A percentile compares a stretch with the other conserved stretches of the same genome.
Conservation (phyloP, 2,113 vertebrate genomes). For the Rana temporaria region DNA sequence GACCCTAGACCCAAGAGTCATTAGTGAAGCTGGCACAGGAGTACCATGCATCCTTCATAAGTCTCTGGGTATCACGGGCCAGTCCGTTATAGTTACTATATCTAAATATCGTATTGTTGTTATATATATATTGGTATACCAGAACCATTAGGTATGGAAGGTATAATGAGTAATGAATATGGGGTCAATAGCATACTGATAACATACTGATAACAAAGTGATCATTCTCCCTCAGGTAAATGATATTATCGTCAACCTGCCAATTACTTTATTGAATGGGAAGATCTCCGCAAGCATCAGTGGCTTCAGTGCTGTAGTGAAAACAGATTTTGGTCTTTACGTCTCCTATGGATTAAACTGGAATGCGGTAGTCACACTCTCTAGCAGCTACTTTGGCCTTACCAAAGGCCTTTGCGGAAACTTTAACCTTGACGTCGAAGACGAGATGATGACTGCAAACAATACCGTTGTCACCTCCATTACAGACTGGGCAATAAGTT, state of each 20-base stretch:
- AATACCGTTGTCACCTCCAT: background rate
- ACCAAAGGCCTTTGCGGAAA: constrained; percentile 60
- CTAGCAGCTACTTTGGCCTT: background rate
- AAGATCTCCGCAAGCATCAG: constrained; percentile 68
- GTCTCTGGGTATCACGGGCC: too few relatives aligned
- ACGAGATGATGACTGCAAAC: constrained; percentile 28
- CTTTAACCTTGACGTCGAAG: constrained; percentile 45
- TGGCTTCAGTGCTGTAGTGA: constrained; percentile 64
- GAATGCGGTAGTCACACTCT: constrained; percentile 67
- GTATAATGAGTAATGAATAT: too few relatives aligned
- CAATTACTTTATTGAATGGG: constrained; percentile 63
- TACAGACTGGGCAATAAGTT: constrained; percentile 48
- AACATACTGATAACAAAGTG: too few relatives aligned
- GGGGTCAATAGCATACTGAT: too few relatives aligned
- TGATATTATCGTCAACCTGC: constrained; percentile 67
- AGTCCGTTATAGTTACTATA: too few relatives aligned
- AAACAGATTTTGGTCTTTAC: constrained; percentile 67
- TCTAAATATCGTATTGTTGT: too few relatives aligned
- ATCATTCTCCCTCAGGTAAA: constrained; percentile 69
- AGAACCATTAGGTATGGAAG: too few relatives aligned
- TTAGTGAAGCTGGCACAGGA: too few relatives aligned
- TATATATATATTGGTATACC: too few relatives aligned
- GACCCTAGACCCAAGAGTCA: too few relatives aligned
- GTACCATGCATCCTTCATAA: too few relatives aligned
- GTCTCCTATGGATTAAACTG: constrained; percentile 74